Percentiles rank a stretch among this genome's conserved stretches.
phyloP scores from a whole-genome alignment of 2,113 vertebrate genomes.

The Microtus ochrogaster region DNA sequence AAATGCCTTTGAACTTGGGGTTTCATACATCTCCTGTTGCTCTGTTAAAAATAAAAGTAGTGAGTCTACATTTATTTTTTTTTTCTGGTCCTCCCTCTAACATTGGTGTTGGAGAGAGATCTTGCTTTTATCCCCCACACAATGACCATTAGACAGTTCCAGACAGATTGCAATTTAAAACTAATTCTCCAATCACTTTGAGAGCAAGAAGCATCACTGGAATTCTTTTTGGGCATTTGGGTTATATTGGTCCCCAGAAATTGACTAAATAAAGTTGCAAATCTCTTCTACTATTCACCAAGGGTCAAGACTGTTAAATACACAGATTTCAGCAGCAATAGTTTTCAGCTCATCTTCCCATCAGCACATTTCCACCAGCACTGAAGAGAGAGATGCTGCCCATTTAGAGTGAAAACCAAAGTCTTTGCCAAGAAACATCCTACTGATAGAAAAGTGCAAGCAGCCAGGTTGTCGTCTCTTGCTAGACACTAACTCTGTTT shows the following conservation, averaged over 20 bases:
- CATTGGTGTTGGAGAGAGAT: background rate
- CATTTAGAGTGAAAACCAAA: conserved; percentile 69
- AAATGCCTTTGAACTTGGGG: conserved; percentile 16
- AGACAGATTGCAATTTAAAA: conserved; percentile 31
- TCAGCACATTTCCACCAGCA: background rate
- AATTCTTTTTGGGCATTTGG: background rate
- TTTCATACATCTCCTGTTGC: background rate
- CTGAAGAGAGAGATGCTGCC: conserved; percentile 21
- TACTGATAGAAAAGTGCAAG: conserved; percentile 64
- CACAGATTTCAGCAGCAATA: conserved; percentile 13
- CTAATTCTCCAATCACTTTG: conserved; percentile 22
- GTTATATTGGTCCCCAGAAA: background rate
- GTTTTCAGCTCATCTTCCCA: conserved; percentile 3
- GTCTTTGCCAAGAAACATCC: conserved; percentile 69
- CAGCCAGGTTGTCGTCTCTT: conserved; percentile 14
- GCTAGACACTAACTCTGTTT: conserved; percentile 74
- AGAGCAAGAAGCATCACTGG: background rate
- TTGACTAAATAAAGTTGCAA: conserved; percentile 24
- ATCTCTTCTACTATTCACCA: background rate
- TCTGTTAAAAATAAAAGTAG: conserved; percentile 33
- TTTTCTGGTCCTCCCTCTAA: background rate
- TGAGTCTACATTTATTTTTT: background rate
- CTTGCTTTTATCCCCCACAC: background rate
- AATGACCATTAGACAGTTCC: background rate
- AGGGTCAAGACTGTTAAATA: background rate